Evolutionary conservation across 37 sponge, comb jelly and placozoan genomes (phyloP).

Genomic region (Diacarnus erythraeanus): DNA sequence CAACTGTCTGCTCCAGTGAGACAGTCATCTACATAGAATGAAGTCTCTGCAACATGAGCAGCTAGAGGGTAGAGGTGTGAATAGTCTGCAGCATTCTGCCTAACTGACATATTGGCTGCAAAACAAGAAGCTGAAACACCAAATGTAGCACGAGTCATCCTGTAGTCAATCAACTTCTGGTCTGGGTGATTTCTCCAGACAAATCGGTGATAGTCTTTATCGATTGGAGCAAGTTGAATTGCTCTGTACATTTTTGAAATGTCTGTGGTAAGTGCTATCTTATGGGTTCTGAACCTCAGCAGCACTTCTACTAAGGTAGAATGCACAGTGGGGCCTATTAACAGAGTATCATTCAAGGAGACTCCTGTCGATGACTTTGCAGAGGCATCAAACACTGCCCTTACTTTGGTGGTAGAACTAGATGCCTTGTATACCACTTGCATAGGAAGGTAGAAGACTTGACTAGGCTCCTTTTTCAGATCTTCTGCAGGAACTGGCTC

Average conservation of each 20-base stretch:
- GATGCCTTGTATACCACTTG: slow-evolving; percentile 9
- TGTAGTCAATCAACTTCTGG: not conserved
- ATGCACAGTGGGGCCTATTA: slow-evolving; percentile 19
- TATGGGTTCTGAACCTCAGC: slow-evolving; percentile 6
- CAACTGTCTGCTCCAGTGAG: slow-evolving; percentile 23
- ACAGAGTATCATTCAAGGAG: slow-evolving; percentile 8
- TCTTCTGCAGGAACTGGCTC: too few species aligned
- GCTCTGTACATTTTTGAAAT: slow-evolving; percentile 17
- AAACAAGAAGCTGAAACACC: slow-evolving; percentile 33
- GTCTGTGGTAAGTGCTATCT: slow-evolving; percentile 17
- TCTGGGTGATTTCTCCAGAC: slow-evolving; percentile 4
- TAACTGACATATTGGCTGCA: slow-evolving; percentile 23
- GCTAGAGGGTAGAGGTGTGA: not conserved
- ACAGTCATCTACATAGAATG: slow-evolving; percentile 30
- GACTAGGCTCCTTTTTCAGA: too few species aligned
- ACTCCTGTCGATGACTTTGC: slow-evolving; percentile 11
- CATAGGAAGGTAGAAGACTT: slow-evolving; percentile 26
- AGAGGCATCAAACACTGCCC: slow-evolving; percentile 29
- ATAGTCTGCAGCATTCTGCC: slow-evolving; percentile 5
- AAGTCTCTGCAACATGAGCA: not conserved
- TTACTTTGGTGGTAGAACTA: slow-evolving; percentile 15
- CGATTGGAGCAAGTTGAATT: not conserved
- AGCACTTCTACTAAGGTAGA: slow-evolving; percentile 12
- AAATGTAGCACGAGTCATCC: slow-evolving; percentile 28
- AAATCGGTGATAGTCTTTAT: slow-evolving; percentile 20